These are phyloP conservation scores for Drosophila acutilabella DNA, from an alignment of 2,888 invertebrate genomes.

Conservation along the genomic window DNA sequence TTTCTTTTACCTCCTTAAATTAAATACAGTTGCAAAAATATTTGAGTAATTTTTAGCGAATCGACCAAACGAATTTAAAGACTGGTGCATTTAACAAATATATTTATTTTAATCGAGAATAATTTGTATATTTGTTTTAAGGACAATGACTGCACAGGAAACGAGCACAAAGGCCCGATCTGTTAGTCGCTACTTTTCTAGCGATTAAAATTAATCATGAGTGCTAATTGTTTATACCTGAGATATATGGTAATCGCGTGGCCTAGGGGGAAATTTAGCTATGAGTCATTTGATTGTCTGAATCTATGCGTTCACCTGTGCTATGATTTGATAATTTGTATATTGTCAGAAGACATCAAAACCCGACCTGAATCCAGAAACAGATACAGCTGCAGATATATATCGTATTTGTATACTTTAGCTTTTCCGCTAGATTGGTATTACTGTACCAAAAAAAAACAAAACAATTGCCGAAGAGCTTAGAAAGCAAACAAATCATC, in stretches of 20 bases:
- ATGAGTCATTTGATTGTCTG: conserved; percentile 48
- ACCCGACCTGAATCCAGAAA: conserved; percentile 25
- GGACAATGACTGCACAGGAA: conserved; percentile 5
- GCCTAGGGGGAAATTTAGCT: conserved; percentile 3
- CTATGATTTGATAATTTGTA: conserved; percentile 32
- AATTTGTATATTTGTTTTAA: neutral
- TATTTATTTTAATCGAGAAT: neutral
- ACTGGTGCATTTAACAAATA: neutral
- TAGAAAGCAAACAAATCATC: conserved; percentile 65
- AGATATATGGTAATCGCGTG: conserved; percentile 2
- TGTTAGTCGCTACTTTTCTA: neutral
- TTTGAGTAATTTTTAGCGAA: no score
- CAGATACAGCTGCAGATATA: conserved; percentile 12
- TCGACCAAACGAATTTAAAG: no score
- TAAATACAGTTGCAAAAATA: no score
- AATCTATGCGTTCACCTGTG: conserved; percentile 28
- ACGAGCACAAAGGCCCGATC: neutral
- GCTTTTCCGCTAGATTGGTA: conserved; percentile 29
- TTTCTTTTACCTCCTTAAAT: no score
- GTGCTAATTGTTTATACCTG: conserved; percentile 50
- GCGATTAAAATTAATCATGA: conserved; percentile 51
- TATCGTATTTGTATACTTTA: conserved; percentile 53
- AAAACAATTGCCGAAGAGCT: conserved; percentile 64
- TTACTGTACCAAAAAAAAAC: conserved; percentile 23
- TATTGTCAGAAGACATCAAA: conserved; percentile 41